phyloP scores from a whole-genome alignment of 2,888 invertebrate genomes.

The Rutpela maculata region DNA sequence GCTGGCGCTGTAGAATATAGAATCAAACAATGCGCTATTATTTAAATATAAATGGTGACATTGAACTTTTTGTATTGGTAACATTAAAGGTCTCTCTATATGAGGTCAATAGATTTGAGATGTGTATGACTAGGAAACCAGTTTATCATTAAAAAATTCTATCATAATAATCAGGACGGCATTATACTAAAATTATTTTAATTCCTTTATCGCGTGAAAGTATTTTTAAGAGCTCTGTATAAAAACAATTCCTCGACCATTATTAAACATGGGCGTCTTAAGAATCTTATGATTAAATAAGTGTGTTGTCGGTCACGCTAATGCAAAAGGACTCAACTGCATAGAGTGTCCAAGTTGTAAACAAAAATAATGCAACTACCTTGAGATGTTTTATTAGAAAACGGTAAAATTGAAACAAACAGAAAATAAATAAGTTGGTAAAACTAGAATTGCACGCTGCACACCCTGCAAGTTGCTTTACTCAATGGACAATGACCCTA shows the following conservation, averaged over 20 bases:
- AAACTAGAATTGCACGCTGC: too few species aligned
- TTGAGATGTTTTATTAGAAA: too few species aligned
- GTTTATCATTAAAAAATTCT: constrained; percentile 21
- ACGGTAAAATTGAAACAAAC: too few species aligned
- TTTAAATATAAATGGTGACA: constrained; percentile 28
- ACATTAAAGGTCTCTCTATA: neutral
- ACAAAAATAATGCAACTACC: too few species aligned
- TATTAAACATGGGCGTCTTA: too few species aligned
- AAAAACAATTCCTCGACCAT: neutral
- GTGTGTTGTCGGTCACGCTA: too few species aligned
- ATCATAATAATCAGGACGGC: neutral
- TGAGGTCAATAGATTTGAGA: constrained; percentile 10
- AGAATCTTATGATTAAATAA: too few species aligned
- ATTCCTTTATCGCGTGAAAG: neutral
- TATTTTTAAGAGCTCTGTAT: neutral
- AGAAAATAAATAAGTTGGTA: too few species aligned
- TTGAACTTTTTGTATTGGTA: constrained; percentile 24
- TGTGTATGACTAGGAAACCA: neutral
- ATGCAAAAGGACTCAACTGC: too few species aligned
- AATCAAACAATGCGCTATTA: neutral
- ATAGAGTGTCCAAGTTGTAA: too few species aligned
- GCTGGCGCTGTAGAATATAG: neutral
- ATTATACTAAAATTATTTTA: neutral
- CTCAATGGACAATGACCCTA: too few species aligned
- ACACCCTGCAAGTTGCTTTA: too few species aligned